Evolutionary conservation across 1,140 invertebrate genomes (phyloP).

Genomic region (Sinella curviseta): DNA sequence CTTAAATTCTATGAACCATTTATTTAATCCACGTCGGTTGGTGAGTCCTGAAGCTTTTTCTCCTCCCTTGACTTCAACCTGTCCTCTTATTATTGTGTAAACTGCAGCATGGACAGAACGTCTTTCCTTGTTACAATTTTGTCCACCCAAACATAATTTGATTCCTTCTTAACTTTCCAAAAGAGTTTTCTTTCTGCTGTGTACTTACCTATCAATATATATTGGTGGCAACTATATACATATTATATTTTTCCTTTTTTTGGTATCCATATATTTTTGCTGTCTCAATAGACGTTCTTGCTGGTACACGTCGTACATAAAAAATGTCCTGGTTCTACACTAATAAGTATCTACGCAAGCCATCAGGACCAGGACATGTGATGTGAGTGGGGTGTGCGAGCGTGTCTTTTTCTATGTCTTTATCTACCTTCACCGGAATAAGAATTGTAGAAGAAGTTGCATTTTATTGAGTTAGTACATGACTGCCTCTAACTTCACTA

Average conservation of each 20-base stretch:
- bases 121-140: not conserved
- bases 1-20: too few species aligned
- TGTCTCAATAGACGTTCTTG: not conserved
- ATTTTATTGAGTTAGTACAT: not conserved
- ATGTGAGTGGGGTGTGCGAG: not conserved
- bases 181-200: not conserved
- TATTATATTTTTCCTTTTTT: not conserved
- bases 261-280: not conserved
- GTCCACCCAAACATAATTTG: slow-evolving; percentile 9
- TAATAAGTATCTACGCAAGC: not conserved
- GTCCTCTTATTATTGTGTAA: too few species aligned
- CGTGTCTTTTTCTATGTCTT: too few species aligned
- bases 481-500: not conserved
- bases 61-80: too few species aligned
- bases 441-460: not conserved
- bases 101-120: too few species aligned
- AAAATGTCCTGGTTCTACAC: not conserved
- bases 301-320: not conserved
- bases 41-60: too few species aligned
- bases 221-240: not conserved
- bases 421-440: not conserved
- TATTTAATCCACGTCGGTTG: too few species aligned
- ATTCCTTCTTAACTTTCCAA: slow-evolving; percentile 21
- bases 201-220: not conserved
- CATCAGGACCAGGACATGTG: not conserved